Base-by-base conservation (phyloP, 2,113 vertebrate genomes). In the Planiliza haematocheilus region DNA sequence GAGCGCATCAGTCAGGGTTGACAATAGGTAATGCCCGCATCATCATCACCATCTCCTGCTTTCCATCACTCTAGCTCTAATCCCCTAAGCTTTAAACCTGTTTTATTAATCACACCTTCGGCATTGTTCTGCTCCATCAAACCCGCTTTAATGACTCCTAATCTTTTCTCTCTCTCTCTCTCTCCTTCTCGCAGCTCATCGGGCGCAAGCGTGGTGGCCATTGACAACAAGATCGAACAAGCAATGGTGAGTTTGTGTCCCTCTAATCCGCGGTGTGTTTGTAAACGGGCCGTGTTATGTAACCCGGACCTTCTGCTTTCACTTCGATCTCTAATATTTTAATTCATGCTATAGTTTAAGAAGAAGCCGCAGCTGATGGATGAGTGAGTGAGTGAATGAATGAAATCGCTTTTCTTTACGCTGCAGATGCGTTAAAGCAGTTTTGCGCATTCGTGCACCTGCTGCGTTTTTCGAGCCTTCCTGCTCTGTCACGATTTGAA, bases 141-240 rank as follows among this genome's bases (percentile, higher is more conserved):
- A 30, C 24, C 24, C 24, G 24, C 24, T 30, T 30, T 30, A 30
- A 30, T 30, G 24, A 30, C 24, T 5, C 24, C 24, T 30, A 30
- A 30, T 30, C 5, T 30, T 30, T 21, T 6, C 61, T 68, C 24
- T 82, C 20, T 85, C 85, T 57, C 17, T 87, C n/a, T n/a, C n/a
- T n/a, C n/a, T 1, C 88, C 42, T 84, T 86, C 50, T n/a, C n/a
- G n/a, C 94, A 99, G 97, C 92, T 96, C 96, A 20, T 96, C 96
- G 17, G 96, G 96, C 89, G 95, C 96, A 64, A 97, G 96, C 92
- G 96, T 99, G 89, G 97, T 99, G 91, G 97, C 97, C 86, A 99
- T 99, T 67, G 97, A 98, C 94, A 99, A 99, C 96, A 99, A 99
- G 90, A 99, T 99, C 67, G 97, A 99, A 86, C 97, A 99, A 92